These are phyloP conservation scores for Yponomeuta malinellus DNA, from an alignment of 2,888 invertebrate species.

Conservation along the genomic window DNA sequence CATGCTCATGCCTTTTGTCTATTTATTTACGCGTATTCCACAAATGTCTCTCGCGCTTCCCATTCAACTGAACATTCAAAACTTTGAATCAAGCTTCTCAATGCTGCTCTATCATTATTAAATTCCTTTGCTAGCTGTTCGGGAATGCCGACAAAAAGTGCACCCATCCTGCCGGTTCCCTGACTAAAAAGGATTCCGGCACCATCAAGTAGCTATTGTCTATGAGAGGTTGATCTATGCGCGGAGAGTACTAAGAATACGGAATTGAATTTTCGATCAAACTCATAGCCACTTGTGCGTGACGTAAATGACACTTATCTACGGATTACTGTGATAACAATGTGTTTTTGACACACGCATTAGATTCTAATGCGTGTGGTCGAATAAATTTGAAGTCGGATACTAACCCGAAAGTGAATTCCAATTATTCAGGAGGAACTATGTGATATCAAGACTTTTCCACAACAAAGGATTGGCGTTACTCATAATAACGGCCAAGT, in stretches of 20 bases:
- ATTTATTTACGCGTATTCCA: conserved; percentile 9
- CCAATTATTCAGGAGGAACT: not conserved
- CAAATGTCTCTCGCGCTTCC: not conserved
- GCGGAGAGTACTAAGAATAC: not conserved
- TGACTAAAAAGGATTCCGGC: conserved; percentile 27
- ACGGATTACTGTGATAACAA: not conserved
- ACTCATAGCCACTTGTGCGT: not conserved
- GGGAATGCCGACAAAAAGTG: conserved; percentile 35
- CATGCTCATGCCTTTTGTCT: conserved; percentile 12
- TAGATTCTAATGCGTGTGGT: not conserved
- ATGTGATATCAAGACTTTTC: not conserved
- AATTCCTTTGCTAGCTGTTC: not conserved
- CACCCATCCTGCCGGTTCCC: conserved; percentile 27
- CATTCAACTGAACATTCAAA: not conserved
- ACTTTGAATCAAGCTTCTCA: not conserved
- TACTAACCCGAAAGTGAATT: not conserved
- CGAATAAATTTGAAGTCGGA: not conserved
- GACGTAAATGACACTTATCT: not conserved
- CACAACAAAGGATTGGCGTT: not conserved
- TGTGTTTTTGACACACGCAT: not conserved
- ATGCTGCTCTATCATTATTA: conserved; percentile 7
- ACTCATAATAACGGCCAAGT: not conserved
- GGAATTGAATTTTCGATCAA: not conserved
- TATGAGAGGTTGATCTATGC: not conserved
- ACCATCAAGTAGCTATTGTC: conserved; percentile 9